Evolutionary conservation across 2,113 vertebrate genomes (phyloP).

Genomic region (Pluvialis apricaria): DNA sequence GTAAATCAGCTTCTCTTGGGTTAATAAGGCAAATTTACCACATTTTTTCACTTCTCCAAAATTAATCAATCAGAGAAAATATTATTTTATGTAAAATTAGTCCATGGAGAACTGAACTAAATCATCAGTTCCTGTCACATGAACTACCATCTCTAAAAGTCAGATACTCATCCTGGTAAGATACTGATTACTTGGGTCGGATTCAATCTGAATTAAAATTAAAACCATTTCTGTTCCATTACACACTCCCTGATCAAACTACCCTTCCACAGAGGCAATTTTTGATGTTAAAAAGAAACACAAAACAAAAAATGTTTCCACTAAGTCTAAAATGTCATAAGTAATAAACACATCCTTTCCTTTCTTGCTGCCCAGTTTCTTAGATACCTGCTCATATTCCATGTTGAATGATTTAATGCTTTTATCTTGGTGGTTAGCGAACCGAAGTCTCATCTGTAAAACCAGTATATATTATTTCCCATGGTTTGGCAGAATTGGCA

Average conservation of each 20-base stretch:
- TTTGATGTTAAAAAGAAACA: not conserved
- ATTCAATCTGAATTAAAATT: slow-evolving; percentile 1
- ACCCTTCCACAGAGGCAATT: not conserved
- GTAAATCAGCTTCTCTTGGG: not conserved
- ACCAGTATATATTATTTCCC: not conserved
- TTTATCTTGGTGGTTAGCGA: not conserved
- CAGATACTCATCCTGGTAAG: not conserved
- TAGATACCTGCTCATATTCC: not conserved
- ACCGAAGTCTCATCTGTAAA: not conserved
- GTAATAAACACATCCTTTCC: not conserved
- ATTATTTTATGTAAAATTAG: not conserved
- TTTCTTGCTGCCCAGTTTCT: not conserved
- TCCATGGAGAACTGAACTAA: not conserved
- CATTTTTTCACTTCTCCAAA: not conserved
- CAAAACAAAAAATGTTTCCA: not conserved
- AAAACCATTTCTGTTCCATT: not conserved
- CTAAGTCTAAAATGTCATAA: not conserved
- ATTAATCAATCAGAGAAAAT: not conserved
- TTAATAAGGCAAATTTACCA: not conserved
- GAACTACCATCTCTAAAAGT: not conserved
- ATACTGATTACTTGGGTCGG: not conserved
- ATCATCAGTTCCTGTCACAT: not conserved
- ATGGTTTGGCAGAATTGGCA: not conserved
- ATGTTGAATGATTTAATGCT: not conserved
- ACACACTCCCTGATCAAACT: not conserved